phyloP scores from a whole-genome alignment of 2,797 vertebrate genomes.

The Meda fulgida region DNA sequence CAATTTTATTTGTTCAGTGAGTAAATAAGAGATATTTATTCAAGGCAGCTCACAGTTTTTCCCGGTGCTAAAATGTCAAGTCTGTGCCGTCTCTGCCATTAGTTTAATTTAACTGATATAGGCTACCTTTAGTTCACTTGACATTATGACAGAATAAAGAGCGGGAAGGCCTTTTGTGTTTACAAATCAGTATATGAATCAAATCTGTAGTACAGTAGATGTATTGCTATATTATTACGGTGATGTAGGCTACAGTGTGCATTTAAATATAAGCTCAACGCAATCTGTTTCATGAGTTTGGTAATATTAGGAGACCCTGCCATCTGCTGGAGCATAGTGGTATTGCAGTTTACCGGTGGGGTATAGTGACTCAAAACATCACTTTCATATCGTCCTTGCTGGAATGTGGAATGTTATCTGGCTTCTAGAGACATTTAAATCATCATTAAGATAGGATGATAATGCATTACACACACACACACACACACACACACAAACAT shows the following conservation, averaged over 20 bases:
- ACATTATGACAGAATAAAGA: background rate
- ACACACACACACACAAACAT: background rate
- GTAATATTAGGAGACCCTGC: background rate
- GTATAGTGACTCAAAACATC: background rate
- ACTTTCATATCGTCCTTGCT: background rate
- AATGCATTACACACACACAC: background rate
- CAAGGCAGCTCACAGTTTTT: background rate
- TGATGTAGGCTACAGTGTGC: background rate
- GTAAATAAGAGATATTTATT: slow-evolving; percentile 8
- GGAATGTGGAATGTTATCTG: background rate
- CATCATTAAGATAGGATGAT: background rate
- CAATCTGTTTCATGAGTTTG: background rate
- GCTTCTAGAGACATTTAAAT: background rate
- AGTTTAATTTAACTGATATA: background rate
- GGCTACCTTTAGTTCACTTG: background rate
- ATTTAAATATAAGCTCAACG: background rate
- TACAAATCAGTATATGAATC: background rate
- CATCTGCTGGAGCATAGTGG: slow-evolving; percentile 7
- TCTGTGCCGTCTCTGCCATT: background rate
- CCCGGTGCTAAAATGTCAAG: background rate
- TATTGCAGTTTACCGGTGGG: background rate
- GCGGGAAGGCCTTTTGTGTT: background rate
- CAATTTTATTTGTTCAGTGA: background rate
- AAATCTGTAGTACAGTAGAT: background rate
- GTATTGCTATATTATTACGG: background rate